Percentiles rank a stretch among this genome's conserved stretches.
phyloP scores from a whole-genome alignment of 2,113 vertebrate genomes.

The Thamnophis sirtalis region DNA sequence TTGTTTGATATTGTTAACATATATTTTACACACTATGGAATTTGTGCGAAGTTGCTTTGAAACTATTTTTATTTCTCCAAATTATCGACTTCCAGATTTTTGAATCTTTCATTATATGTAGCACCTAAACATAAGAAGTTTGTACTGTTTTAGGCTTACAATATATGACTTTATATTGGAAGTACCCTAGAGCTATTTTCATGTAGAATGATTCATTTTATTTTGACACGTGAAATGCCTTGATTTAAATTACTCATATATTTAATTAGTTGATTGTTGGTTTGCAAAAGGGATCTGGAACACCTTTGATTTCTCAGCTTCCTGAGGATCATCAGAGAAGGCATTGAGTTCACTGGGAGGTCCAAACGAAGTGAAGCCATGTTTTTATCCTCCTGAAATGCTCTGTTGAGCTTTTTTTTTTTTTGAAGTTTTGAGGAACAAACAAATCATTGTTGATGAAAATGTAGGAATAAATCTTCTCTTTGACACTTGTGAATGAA shows the following conservation, averaged over 20 bases:
- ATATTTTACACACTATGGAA: neutral
- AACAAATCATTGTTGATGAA: neutral
- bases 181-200: neutral
- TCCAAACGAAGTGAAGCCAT: neutral
- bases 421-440: neutral
- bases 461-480: neutral
- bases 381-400: neutral
- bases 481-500: neutral
- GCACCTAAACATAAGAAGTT: neutral
- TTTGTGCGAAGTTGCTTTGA: neutral
- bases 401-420: neutral
- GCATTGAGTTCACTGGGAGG: conserved; percentile 6
- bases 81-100: neutral
- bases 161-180: neutral
- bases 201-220: conserved; percentile 8
- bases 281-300: conserved; percentile 55
- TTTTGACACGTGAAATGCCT: conserved; percentile 28
- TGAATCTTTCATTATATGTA: neutral
- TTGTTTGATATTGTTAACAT: neutral
- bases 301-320: conserved; percentile 36
- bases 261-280: conserved; percentile 50
- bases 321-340: conserved; percentile 32
- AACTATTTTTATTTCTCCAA: neutral
- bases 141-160: neutral
- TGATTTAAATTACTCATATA: conserved; percentile 51